These are phyloP conservation scores for Thymallus thymallus DNA, from an alignment of 2,113 vertebrate genomes.

Conservation along the genomic window DNA sequence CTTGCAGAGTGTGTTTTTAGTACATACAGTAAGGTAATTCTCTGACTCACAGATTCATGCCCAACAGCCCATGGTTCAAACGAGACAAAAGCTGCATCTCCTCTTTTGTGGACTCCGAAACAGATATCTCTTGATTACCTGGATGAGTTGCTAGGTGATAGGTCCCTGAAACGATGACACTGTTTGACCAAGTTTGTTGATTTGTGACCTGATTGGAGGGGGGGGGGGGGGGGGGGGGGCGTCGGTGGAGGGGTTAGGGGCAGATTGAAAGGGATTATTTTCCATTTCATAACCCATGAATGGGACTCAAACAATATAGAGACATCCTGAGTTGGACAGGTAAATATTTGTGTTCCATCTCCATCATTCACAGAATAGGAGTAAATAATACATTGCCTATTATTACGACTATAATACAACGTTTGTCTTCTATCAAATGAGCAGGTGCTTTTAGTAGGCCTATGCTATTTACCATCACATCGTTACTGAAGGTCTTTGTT, in stretches of 20 bases:
- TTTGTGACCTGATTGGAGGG: constrained; percentile 20
- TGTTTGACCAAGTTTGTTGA: constrained; percentile 9
- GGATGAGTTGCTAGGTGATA: constrained; percentile 57
- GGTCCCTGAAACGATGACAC: constrained; percentile 11
- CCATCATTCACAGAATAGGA: neutral
- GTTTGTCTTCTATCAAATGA: neutral
- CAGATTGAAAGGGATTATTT: neutral
- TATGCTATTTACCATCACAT: neutral
- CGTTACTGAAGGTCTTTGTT: no score
- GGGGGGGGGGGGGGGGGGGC: no score
- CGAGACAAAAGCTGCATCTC: no score
- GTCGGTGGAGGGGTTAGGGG: neutral
- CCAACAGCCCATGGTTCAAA: no score
- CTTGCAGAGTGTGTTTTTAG: no score
- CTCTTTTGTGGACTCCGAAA: no score
- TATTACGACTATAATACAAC: neutral
- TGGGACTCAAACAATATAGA: neutral
- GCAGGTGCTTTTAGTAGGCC: neutral
- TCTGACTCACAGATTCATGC: no score
- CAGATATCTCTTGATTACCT: neutral
- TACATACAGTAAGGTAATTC: no score
- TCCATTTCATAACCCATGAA: neutral
- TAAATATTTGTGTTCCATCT: neutral
- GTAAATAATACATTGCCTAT: neutral
- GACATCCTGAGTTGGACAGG: neutral